Base-by-base conservation (phyloP, 2,797 vertebrate species). In the Salarias fasciatus region DNA sequence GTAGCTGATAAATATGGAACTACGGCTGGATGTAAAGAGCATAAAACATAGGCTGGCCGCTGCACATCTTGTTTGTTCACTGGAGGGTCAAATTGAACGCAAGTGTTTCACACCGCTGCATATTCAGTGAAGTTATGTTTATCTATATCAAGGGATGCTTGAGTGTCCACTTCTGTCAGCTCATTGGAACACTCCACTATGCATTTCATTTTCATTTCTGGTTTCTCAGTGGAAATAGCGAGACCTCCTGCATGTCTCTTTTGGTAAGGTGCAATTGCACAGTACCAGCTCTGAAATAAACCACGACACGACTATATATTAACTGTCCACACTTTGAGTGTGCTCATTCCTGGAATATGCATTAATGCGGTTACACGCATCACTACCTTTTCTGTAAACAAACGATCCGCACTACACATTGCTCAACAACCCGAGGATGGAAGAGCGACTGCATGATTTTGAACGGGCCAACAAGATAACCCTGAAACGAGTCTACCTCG, bases 191-290 rank as follows among this genome's bases (percentile, higher is more conserved):
- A 41, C 67, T 63, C 13, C 46, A 8, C 61, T 72, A 67, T 60
- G 63, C 53, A 74, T 79, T 73, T 77, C 63, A 82, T 56, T 79
- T 73, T 77, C 63, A 82, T 56, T 72, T 56, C 59, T 77, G 72
- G 59, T 50, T 43, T 76, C 40, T 47, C 57, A 28, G 42, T 45
- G 58, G 42, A 70, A 11, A 60, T 63, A 6, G 8, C 52, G 46
- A 49, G 45, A 77, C 49, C 52, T 55, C 33, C 64, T 69, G 37
- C 56, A 60, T 11, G 8, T 51, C 41, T 37, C 64, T 60, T 51
- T 1, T 33, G 30, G 18, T 14, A 40, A 64, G 56, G 48, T 45
- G 15, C 41, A 72, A 70, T 28, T 50, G 15, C 29, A 18, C 24
- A 5, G 33, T 30, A 40, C 71, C 67, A 58, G 3, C 28, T 14